Base-by-base conservation (phyloP, 2,113 vertebrate species). In the Setophaga petechia region DNA sequence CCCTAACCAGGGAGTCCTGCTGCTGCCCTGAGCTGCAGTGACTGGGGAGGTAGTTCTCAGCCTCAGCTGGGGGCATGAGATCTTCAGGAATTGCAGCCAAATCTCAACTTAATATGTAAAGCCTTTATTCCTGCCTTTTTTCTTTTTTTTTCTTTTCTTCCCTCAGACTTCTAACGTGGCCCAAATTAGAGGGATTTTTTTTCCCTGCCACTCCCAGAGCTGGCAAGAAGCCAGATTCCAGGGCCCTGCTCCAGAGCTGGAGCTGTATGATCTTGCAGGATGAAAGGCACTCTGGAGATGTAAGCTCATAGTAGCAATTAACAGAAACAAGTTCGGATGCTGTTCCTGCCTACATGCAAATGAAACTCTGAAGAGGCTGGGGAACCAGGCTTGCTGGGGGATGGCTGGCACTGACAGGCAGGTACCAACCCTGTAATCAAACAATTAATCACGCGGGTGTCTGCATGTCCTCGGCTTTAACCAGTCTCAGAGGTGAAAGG, bases 271-370 rank as follows among this genome's bases (percentile, higher is more conserved):
- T 93, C 95, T 72, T 21, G 31, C 41, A 87, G 66, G 73, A 95
- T 93, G 90, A 96, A 95, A 97, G 80, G 57, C 80, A 73, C 86
- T 94, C 86, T 84, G 83, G 93, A 95, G 94, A 94, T 82, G 83
- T 92, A 96, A 87, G 86, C 94, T 93, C 46, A 54, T 51, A 93
- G 88, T 41, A 89, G 90, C 79, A 90, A 95, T 97, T 96, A 96
- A 86, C 28, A 72, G 86, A 78, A 90, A 89, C 85, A 88, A 84
- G 85, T 92, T 80, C 0, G 0, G 83, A 75, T 78, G 86, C 61
- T 88, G 80, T 72, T 86, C 78, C 88, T 84, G 79, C 76, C 83
- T 75, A 77, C 61, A 78, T 89, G 79, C 88, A 96, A 94, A 92
- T 51, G 88, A 67, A 86, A 91, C 35, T 81, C 72, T 61, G 79